phyloP scores from a whole-genome alignment of 2,888 invertebrate species.

The Horisme vitalbata region DNA sequence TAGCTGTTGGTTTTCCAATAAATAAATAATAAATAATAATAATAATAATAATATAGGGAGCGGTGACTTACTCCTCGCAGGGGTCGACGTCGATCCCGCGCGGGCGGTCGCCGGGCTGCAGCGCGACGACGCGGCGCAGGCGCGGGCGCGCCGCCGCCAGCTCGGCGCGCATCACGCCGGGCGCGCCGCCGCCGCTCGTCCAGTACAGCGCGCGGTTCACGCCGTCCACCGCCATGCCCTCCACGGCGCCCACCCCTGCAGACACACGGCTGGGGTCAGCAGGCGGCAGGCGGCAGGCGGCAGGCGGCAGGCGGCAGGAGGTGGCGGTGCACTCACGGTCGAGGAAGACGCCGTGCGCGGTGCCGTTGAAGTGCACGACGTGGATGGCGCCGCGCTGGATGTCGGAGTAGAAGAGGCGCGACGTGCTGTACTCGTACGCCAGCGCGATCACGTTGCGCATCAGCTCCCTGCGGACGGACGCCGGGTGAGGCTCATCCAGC shows the following conservation, averaged over 20 bases:
- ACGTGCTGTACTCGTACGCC: constrained; percentile 88
- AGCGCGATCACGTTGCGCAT: constrained; percentile 95
- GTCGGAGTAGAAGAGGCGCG: constrained; percentile 92
- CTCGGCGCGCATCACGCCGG: constrained; percentile 60
- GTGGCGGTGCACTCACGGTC: constrained; percentile 76
- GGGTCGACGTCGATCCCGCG: constrained; percentile 93
- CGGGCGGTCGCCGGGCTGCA: constrained; percentile 88
- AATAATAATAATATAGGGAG: too few species aligned
- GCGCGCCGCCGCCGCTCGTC: constrained; percentile 92
- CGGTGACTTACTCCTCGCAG: constrained; percentile 77
- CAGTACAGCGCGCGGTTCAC: constrained; percentile 89
- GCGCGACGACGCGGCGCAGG: constrained; percentile 84
- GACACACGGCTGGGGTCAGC: background rate
- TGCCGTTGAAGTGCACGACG: constrained; percentile 91
- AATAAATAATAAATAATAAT: too few species aligned
- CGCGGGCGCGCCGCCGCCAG: constrained; percentile 28
- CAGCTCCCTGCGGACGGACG: too few species aligned
- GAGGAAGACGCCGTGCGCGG: constrained; percentile 86
- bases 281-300: background rate
- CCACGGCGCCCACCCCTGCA: constrained; percentile 91
- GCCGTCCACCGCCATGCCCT: constrained; percentile 92
- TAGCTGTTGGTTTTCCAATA: too few species aligned
- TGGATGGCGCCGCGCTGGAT: constrained; percentile 93
- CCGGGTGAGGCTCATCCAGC: too few species aligned
- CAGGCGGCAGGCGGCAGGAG: background rate